phyloP scores from a whole-genome alignment of 2,888 invertebrate species.

The Leptinotarsa peninsularis region DNA sequence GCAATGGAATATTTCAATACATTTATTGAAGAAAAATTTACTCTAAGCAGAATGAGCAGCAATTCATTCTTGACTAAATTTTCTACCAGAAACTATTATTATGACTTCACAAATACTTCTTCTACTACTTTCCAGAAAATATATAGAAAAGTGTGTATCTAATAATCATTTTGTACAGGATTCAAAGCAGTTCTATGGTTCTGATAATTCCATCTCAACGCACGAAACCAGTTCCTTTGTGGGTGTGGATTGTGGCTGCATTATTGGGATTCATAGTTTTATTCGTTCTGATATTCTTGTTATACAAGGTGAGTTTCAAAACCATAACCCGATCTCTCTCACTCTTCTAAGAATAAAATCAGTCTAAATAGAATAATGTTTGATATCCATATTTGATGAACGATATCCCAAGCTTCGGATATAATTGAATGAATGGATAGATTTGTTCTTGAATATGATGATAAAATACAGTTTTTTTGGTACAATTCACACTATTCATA shows the following conservation, averaged over 20 bases:
- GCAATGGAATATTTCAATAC: too few species aligned
- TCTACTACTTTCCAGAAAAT: neutral
- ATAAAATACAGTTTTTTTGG: neutral
- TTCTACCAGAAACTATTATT: too few species aligned
- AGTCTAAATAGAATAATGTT: too few species aligned
- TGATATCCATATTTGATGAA: neutral
- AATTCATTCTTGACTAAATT: too few species aligned
- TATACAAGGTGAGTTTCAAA: slow-evolving; percentile 47
- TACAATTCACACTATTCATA: neutral
- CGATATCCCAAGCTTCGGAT: neutral
- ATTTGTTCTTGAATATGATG: slow-evolving; percentile 3
- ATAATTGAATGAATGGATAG: neutral
- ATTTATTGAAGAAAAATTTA: too few species aligned
- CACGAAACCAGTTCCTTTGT: slow-evolving; percentile 41
- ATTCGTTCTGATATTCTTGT: slow-evolving; percentile 38
- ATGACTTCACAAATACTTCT: neutral
- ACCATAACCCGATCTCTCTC: neutral
- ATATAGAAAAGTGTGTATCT: neutral
- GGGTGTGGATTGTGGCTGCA: slow-evolving; percentile 46
- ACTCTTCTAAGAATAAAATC: too few species aligned
- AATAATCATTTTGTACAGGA: slow-evolving; percentile 36
- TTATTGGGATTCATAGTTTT: slow-evolving; percentile 45
- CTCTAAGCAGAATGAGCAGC: too few species aligned
- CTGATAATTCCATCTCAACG: slow-evolving; percentile 42
- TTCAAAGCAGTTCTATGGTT: slow-evolving; percentile 38